Base-by-base conservation (phyloP, 1,140 invertebrate species). In the Lepidurus couesii region DNA sequence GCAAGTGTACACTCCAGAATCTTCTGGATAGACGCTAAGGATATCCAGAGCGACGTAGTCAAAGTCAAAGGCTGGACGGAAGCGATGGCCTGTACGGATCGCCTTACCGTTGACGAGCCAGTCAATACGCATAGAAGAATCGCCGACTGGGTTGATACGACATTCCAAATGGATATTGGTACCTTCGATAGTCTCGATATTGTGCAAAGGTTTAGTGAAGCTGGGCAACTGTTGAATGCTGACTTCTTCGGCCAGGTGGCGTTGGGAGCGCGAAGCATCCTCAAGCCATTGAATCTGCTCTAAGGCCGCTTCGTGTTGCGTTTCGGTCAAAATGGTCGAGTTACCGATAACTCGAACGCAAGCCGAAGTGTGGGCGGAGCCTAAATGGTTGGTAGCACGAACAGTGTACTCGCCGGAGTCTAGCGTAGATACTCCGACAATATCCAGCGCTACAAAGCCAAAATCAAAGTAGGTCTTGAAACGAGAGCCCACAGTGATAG, bases 11-110 rank as follows among this genome's bases (percentile, higher is more conserved):
- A 98, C 93, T 21, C 98, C 98, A 34, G 95, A 96, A 85, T 99
- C 98, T 83, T 96, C 94, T 45, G 96, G 95, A 84, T 98, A 98
- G 7, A 97, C 95, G 81, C 95, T 95, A 2, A 98, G 86, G 44
- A 99, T 90, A 85, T 99, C 97, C 42, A 99, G 86, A 45, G 95
- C 95, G 8, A 98, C 96, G 84, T 98, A 98, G 84, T 98, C 97
- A 85, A 99, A 98, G 86, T 99, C 97, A 85, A 98, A 95, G 4
- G 95, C 93, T 74, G 96, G 96, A 85, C 95, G 90, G 87, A 98
- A 99, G 79, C 97, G 90, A 84, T 98, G 95, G 16, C 96, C 96
- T 86, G 82, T 77, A 16, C 80, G 84, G n/a, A 88, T 80, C 45
- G 86, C 93, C 81, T 91, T 87, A 73, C 96, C 96, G 86, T 99